Evolutionary conservation across 2,888 invertebrate species (phyloP).

Genomic region (Criorhina ranunculi): DNA sequence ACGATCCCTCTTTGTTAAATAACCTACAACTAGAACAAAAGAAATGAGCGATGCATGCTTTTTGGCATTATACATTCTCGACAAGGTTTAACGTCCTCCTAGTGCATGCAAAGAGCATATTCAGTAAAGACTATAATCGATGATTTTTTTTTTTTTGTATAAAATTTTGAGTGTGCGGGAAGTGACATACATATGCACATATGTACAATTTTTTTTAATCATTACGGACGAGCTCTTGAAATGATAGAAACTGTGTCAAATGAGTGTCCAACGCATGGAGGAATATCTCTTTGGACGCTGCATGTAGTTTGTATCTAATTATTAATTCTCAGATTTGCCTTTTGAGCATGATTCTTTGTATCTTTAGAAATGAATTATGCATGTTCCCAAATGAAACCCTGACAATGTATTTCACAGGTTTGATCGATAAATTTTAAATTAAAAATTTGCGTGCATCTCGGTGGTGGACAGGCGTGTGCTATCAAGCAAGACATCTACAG

Average conservation of each 20-base stretch:
- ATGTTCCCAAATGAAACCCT: slow-evolving; percentile 8
- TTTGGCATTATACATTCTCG: slow-evolving; percentile 28
- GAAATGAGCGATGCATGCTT: slow-evolving; percentile 25
- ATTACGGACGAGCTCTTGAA: slow-evolving; percentile 12
- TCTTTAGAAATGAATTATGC: slow-evolving; percentile 1
- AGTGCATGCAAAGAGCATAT: slow-evolving; percentile 47
- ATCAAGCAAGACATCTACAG: slow-evolving; percentile 32
- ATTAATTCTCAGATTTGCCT: slow-evolving; percentile 1
- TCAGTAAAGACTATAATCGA: slow-evolving; percentile 21
- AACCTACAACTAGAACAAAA: slow-evolving; percentile 37
- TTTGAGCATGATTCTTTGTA: not conserved
- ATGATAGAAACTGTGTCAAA: slow-evolving; percentile 33
- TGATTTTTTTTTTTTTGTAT: slow-evolving; percentile 16
- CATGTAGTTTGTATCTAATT: slow-evolving; percentile 16
- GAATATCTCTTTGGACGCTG: not conserved
- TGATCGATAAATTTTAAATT: slow-evolving; percentile 74
- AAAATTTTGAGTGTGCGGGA: not conserved
- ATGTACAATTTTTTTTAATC: too few species aligned
- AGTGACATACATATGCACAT: too few species aligned
- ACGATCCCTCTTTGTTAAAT: slow-evolving; percentile 27
- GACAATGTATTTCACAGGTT: slow-evolving; percentile 43
- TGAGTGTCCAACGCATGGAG: not conserved
- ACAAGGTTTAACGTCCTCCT: slow-evolving; percentile 67
- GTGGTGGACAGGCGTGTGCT: slow-evolving; percentile 65
- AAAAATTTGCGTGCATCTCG: slow-evolving; percentile 72